These are phyloP conservation scores for Palythoa caribaeorum DNA, from an alignment of 92 coral and sea anemone species.

Conservation along the genomic window DNA sequence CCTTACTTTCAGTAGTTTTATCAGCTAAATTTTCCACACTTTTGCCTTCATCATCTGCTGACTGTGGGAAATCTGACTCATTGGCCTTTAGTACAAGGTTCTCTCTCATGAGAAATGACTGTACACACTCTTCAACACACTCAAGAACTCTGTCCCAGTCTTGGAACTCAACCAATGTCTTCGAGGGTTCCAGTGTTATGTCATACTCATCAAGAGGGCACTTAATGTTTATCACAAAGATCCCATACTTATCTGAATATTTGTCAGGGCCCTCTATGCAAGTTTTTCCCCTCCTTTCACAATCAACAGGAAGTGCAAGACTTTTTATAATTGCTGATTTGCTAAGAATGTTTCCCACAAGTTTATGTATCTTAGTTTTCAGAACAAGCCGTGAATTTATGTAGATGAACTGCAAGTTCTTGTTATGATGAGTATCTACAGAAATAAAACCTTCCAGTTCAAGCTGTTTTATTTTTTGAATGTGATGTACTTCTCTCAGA, in stretches of 20 bases:
- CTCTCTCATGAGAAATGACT: conserved; percentile 69
- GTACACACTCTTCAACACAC: conserved; percentile 73
- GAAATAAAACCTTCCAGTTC: conserved; percentile 79
- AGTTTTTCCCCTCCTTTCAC: background rate
- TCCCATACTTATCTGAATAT: conserved; percentile 75
- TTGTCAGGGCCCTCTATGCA: conserved; percentile 58
- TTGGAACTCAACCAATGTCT: conserved; percentile 95
- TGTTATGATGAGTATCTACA: conserved; percentile 78
- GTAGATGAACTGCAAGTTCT: conserved; percentile 85
- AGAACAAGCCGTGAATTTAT: conserved; percentile 85
- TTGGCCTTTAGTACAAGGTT: conserved; percentile 32
- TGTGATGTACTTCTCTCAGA: conserved; percentile 58
- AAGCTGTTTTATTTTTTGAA: conserved; percentile 54
- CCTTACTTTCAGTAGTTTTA: conserved; percentile 34
- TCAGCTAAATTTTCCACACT: background rate
- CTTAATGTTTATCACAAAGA: conserved; percentile 78
- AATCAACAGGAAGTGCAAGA: conserved; percentile 4
- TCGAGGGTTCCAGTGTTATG: conserved; percentile 90
- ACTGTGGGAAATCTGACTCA: conserved; percentile 39
- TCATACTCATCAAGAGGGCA: conserved; percentile 88
- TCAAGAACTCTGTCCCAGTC: conserved; percentile 87
- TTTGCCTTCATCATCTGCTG: conserved; percentile 23
- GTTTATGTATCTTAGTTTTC: conserved; percentile 92
- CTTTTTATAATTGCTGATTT: conserved; percentile 68
- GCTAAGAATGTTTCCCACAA: conserved; percentile 70